A percentile compares a stretch with the other conserved stretches of the same genome.
phyloP scores from a whole-genome alignment of 2,888 invertebrate species.

The Halocaridina rubra region DNA sequence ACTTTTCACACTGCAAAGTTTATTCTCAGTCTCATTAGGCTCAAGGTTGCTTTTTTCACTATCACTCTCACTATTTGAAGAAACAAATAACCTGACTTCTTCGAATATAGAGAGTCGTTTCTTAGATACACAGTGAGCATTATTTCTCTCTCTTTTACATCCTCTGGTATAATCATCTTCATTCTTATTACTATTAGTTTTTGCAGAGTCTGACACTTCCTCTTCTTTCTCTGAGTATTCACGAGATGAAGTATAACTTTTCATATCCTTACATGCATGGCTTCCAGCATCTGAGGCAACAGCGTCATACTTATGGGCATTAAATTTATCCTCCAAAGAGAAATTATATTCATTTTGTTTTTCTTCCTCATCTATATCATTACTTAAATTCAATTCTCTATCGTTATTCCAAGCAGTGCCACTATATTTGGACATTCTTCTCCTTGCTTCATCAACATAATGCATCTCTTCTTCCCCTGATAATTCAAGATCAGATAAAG shows the following conservation, averaged over 20 bases:
- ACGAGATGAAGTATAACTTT: neutral
- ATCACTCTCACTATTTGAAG: neutral
- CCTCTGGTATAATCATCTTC: neutral
- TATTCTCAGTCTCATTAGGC: neutral
- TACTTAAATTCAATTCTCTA: neutral
- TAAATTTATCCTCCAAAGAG: neutral
- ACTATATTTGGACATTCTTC: neutral
- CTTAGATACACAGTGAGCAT: neutral
- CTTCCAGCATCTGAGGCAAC: neutral
- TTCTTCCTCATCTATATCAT: neutral
- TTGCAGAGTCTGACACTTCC: neutral
- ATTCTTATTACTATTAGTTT: neutral
- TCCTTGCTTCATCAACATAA: neutral
- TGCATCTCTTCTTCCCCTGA: neutral
- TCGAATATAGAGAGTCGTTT: neutral
- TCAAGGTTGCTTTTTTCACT: neutral
- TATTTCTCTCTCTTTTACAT: neutral
- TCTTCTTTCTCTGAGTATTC: neutral
- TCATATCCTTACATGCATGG: neutral
- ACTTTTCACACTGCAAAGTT: neutral
- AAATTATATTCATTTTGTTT: neutral
- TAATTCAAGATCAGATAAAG: constrained; percentile 33
- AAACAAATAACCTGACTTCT: no score
- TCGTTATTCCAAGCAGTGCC: neutral
- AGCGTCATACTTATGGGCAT: neutral